Conservation (phyloP, 2,113 vertebrate genomes). For the Typhlomys cinereus region DNA sequence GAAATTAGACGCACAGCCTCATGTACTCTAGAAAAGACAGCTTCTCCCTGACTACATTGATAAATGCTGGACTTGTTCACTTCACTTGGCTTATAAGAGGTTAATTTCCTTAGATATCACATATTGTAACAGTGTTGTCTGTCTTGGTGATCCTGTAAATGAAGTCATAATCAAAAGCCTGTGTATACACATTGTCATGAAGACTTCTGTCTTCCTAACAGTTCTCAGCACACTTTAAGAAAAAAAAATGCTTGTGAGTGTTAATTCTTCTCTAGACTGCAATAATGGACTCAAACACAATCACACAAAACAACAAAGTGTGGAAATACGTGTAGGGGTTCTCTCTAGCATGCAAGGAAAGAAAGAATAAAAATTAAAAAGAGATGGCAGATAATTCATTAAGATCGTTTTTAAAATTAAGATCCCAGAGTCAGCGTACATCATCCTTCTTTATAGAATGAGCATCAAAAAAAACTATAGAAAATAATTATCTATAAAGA, state of each 20-base stretch:
- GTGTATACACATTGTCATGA: not conserved
- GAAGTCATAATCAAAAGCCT: not conserved
- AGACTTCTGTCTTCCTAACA: not conserved
- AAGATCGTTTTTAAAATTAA: slow-evolving; percentile 8
- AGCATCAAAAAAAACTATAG: not conserved
- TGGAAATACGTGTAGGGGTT: not conserved
- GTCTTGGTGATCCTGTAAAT: not conserved
- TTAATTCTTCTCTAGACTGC: not conserved
- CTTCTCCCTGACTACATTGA: not conserved
- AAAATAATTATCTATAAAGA: not conserved
- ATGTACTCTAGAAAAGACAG: not conserved
- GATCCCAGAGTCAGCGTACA: not conserved
- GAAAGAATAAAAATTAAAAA: slow-evolving; percentile 11
- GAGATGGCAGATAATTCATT: not conserved
- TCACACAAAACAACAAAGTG: not conserved
- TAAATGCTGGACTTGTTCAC: not conserved
- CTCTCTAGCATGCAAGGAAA: not conserved
- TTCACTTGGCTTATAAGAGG: not conserved
- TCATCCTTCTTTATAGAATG: not conserved
- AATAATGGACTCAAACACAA: not conserved
- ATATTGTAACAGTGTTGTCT: not conserved
- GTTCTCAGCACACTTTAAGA: not conserved
- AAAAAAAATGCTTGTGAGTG: not conserved
- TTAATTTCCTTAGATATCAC: slow-evolving; percentile 45
- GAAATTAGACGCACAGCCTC: not conserved